A percentile compares a stretch with the other conserved stretches of the same genome.
These are phyloP conservation scores for Podarcis lilfordi DNA, from an alignment of 2,797 vertebrate species.

Conservation along the genomic window DNA sequence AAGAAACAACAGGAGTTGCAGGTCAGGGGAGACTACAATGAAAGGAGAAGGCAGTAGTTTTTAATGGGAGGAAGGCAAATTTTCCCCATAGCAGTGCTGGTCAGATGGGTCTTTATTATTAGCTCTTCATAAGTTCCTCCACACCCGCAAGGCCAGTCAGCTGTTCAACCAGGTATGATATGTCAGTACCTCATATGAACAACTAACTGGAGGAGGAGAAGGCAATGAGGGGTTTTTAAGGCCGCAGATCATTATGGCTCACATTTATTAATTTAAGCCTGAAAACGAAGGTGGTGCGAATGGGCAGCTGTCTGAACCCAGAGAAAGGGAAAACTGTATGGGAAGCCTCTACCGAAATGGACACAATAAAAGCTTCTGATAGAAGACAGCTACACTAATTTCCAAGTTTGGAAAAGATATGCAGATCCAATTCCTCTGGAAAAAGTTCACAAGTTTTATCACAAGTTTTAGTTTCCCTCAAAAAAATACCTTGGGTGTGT, in stretches of 20 bases:
- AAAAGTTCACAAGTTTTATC: not conserved
- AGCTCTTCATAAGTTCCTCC: slow-evolving; percentile 67
- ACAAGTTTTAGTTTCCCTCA: too few species aligned
- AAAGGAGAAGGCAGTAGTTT: slow-evolving; percentile 45
- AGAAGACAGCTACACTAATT: not conserved
- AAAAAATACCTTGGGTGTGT: too few species aligned
- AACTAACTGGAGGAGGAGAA: slow-evolving; percentile 32
- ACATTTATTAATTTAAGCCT: slow-evolving; percentile 25
- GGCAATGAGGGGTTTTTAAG: slow-evolving; percentile 49
- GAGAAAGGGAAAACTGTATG: slow-evolving; percentile 12
- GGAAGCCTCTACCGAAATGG: not conserved
- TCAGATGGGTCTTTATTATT: slow-evolving; percentile 68
- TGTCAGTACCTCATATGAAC: slow-evolving; percentile 55
- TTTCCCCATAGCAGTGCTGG: slow-evolving; percentile 52
- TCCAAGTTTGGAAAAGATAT: not conserved
- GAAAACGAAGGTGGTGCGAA: slow-evolving; percentile 52
- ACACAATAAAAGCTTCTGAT: not conserved
- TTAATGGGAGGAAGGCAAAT: slow-evolving; percentile 37
- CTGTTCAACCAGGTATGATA: slow-evolving; percentile 65
- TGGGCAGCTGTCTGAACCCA: slow-evolving; percentile 37
- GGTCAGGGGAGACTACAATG: slow-evolving; percentile 17
- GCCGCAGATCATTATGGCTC: slow-evolving; percentile 37
- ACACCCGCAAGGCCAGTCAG: slow-evolving; percentile 67
- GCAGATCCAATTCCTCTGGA: not conserved
- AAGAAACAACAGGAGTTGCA: slow-evolving; percentile 39